phyloP scores from a whole-genome alignment of 2,797 vertebrate genomes.

The Lepilemur septentrionalis region DNA sequence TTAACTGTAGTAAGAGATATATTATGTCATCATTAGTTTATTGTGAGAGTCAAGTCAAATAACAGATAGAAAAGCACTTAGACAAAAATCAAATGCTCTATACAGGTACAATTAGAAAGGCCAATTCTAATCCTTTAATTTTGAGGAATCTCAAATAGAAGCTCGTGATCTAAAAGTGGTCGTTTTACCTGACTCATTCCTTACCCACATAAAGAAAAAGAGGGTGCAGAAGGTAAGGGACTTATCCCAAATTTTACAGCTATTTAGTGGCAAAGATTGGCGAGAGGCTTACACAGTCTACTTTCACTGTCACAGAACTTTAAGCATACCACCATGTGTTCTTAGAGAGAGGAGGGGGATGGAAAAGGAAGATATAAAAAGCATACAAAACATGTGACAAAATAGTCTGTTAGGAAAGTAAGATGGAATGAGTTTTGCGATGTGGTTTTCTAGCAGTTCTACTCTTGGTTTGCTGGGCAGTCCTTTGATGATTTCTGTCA shows the following conservation, averaged over 20 bases:
- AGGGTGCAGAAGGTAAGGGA: not conserved
- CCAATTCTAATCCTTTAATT: not conserved
- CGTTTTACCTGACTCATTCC: not conserved
- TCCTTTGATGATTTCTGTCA: not conserved
- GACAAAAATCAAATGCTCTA: not conserved
- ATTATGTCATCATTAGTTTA: not conserved
- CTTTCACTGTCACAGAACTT: not conserved
- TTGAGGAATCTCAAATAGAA: not conserved
- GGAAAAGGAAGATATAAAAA: not conserved
- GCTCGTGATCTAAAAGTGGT: not conserved
- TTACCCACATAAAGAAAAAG: not conserved
- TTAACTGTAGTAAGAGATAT: not conserved
- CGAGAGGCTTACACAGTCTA: not conserved
- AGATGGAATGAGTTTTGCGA: not conserved
- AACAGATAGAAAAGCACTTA: not conserved
- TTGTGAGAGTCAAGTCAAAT: not conserved
- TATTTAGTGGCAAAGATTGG: not conserved
- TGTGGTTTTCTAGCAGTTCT: not conserved
- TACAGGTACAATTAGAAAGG: not conserved
- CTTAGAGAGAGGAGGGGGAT: not conserved
- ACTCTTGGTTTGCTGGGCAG: not conserved
- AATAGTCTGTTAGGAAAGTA: not conserved
- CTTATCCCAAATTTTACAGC: not conserved
- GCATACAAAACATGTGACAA: not conserved
- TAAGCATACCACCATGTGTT: not conserved